These are phyloP conservation scores for Drosophila sucinea DNA, from an alignment of 1,140 invertebrate genomes.

Conservation along the genomic window DNA sequence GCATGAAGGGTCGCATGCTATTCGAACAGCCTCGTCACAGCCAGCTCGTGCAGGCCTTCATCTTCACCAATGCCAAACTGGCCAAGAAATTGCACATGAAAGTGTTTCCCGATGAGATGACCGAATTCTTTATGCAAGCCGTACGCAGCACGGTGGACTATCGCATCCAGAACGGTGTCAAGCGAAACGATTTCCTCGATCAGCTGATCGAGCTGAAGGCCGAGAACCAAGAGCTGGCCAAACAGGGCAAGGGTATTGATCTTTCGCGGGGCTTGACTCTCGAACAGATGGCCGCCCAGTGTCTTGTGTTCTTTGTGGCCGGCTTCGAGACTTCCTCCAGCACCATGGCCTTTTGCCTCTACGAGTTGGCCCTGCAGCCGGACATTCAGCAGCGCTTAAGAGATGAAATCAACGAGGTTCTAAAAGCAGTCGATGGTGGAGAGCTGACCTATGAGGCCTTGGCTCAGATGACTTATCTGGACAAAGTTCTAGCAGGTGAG, in stretches of 20 bases:
- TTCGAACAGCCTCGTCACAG: constrained; percentile 57
- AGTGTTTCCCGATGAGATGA: constrained; percentile 66
- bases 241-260: constrained; percentile 50
- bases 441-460: constrained; percentile 76
- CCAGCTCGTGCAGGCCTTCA: constrained; percentile 36
- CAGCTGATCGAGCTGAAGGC: constrained; percentile 75
- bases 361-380: constrained; percentile 77
- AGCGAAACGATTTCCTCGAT: constrained; percentile 83
- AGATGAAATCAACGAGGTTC: constrained; percentile 82
- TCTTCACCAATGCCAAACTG: constrained; percentile 52
- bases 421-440: constrained; percentile 34
- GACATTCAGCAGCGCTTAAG: constrained; percentile 84
- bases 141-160: constrained; percentile 80
- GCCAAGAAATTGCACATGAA: constrained; percentile 53
- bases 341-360: constrained; percentile 83
- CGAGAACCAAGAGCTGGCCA: constrained; percentile 41
- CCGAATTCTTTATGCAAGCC: constrained; percentile 79
- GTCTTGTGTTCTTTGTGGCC: constrained; percentile 75
- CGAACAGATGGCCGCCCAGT: constrained; percentile 74
- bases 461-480: constrained; percentile 73
- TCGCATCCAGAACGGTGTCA: constrained; percentile 74
- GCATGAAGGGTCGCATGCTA: constrained; percentile 62
- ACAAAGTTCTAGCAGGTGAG: constrained; percentile 79
- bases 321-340: constrained; percentile 79
- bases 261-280: constrained; percentile 55